Conservation (phyloP, 2,797 vertebrate genomes). For the Anniella stebbinsi region DNA sequence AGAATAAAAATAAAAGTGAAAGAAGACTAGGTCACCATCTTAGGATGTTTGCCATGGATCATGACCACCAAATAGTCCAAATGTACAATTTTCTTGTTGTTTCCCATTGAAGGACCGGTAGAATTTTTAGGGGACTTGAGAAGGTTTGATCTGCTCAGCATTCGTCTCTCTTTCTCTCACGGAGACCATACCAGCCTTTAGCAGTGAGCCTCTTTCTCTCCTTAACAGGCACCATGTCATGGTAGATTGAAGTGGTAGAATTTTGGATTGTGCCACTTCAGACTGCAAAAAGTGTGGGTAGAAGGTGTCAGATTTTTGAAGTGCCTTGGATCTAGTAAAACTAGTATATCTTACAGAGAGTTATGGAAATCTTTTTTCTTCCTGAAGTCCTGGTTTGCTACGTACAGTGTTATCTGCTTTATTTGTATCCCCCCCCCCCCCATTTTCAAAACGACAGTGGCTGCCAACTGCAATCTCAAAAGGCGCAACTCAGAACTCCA, state of each 20-base stretch:
- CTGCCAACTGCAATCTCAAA: background rate
- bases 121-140: background rate
- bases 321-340: background rate
- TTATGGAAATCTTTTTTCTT: background rate
- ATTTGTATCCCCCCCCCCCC: too few species aligned
- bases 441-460: background rate
- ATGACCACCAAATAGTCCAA: background rate
- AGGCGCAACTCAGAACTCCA: background rate
- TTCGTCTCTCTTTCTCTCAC: background rate
- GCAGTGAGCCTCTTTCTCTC: background rate
- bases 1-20: conserved; percentile 15
- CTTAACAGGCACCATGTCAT: too few species aligned
- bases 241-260: background rate
- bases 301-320: background rate
- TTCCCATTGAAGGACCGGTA: background rate
- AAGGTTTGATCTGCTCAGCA: background rate
- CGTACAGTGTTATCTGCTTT: background rate
- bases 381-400: too few species aligned
- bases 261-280: background rate
- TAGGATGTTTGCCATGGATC: background rate
- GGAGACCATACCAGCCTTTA: too few species aligned
- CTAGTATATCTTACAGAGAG: background rate
- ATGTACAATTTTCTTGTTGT: background rate
- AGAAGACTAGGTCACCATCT: background rate
- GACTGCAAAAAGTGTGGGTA: background rate